Evolutionary conservation across 1,140 invertebrate genomes (phyloP), one percentile per base, ranked within the genome.

Genomic region (Drosophila parabipectinata): DNA sequence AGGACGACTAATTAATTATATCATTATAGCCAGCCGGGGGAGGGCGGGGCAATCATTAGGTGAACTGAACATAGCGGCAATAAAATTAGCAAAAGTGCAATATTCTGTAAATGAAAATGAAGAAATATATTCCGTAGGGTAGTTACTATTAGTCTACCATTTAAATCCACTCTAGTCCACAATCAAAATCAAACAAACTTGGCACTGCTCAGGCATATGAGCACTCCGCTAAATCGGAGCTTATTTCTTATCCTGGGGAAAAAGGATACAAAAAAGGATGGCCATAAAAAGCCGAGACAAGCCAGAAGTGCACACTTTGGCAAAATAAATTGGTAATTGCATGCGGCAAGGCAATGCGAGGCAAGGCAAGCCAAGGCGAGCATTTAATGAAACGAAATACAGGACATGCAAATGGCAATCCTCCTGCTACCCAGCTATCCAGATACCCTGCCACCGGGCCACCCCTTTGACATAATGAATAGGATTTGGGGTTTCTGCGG

Each of bases 311-410:
- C 73, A 71, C 41, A 71, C 41, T 48, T 64, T 51, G 75, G 72
- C 79, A 79, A 88, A 87, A 88, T 88, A 87, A 89, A 87, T 87
- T 87, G 82, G 83, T 87, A 87, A 87, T 87, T 87, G 81, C 69
- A 83, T 83, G 82, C 61, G 79, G 79, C 75, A 69, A 61, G 71
- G 59, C 62, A 51, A 28, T 6, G 26, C 26, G 5, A 28, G 26
- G 26, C 26, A 28, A 28, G 26, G 26, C 26, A 28, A 28, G 26
- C 4, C 21, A 21, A 21, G 21, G 21, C 21, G 21, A 24, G 61
- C 72, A 68, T 76, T 76, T 76, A 76, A 76, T 76, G 73, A 76
- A 76, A 76, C 72, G 55, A 76, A 76, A 76, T 44, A 74, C 48
- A 74, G 73, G 78, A 77, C 48, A 63, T 72, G 78, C 76, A 82